Evolutionary conservation across 2,888 invertebrate genomes (phyloP).

Genomic region (Cantharis rustica): DNA sequence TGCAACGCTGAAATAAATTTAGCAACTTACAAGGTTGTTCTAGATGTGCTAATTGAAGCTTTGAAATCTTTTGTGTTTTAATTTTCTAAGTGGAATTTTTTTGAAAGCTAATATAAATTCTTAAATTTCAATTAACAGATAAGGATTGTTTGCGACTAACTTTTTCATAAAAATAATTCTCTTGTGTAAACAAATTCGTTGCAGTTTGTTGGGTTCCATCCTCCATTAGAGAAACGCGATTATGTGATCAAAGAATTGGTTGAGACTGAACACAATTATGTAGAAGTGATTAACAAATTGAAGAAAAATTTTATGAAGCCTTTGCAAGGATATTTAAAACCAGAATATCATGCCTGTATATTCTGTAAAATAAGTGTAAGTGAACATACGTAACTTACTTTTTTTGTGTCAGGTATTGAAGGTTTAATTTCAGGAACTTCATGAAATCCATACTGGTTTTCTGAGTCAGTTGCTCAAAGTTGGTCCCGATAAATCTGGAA

Average conservation of each 20-base stretch:
- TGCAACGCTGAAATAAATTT: background rate
- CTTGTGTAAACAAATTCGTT: background rate
- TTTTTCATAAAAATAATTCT: background rate
- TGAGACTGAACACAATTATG: slow-evolving; percentile 96
- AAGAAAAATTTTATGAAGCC: slow-evolving; percentile 80
- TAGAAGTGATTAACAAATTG: slow-evolving; percentile 88
- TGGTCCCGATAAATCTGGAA: slow-evolving; percentile 64
- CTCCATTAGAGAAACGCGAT: slow-evolving; percentile 80
- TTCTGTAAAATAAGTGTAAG: slow-evolving; percentile 90
- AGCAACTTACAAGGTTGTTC: background rate
- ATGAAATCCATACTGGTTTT: slow-evolving; percentile 85
- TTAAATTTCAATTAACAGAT: background rate
- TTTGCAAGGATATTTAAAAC: slow-evolving; percentile 70
- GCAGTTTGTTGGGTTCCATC: slow-evolving; percentile 42
- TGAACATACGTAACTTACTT: slow-evolving; percentile 9
- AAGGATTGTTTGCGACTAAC: background rate
- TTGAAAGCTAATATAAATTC: background rate
- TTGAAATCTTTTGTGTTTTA: background rate
- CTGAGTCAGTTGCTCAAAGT: slow-evolving; percentile 80
- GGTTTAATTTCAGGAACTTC: slow-evolving; percentile 68
- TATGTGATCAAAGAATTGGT: slow-evolving; percentile 91
- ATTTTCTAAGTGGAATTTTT: background rate
- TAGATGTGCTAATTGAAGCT: background rate
- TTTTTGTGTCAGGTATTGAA: background rate
- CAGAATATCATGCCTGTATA: slow-evolving; percentile 77